These are phyloP conservation scores for Pterocles gutturalis DNA, from an alignment of 2,113 vertebrate genomes.

Conservation along the genomic window DNA sequence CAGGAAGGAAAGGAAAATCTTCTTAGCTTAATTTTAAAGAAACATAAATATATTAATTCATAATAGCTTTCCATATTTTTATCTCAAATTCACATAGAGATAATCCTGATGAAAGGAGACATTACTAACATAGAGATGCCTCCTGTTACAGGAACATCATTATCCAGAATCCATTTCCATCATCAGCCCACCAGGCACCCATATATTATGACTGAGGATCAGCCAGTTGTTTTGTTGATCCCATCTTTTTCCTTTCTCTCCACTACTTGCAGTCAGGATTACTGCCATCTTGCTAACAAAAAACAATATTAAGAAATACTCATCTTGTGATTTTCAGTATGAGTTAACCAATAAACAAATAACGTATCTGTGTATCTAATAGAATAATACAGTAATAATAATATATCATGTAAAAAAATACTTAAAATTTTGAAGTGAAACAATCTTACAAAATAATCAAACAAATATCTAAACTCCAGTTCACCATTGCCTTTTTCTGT, in stretches of 20 bases:
- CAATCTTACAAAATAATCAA: background rate
- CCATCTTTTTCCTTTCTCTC: background rate
- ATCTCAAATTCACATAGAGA: background rate
- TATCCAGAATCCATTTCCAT: conserved; percentile 33
- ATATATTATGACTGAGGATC: background rate
- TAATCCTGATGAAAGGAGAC: background rate
- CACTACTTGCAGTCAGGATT: background rate
- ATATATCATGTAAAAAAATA: background rate
- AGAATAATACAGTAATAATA: background rate
- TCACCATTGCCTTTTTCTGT: background rate
- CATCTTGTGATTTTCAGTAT: background rate
- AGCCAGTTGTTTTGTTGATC: background rate
- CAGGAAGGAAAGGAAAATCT: background rate
- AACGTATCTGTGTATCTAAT: background rate
- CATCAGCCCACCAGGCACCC: background rate
- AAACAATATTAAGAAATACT: background rate
- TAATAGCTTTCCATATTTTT: background rate
- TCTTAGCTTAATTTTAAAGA: background rate
- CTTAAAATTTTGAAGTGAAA: background rate
- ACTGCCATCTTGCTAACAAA: background rate
- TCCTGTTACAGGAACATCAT: background rate
- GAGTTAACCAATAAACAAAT: background rate
- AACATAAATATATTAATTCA: background rate
- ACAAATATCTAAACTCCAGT: background rate
- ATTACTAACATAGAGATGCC: background rate